Base-by-base conservation (phyloP, 2,888 invertebrate genomes). In the Nomada fabriciana region DNA sequence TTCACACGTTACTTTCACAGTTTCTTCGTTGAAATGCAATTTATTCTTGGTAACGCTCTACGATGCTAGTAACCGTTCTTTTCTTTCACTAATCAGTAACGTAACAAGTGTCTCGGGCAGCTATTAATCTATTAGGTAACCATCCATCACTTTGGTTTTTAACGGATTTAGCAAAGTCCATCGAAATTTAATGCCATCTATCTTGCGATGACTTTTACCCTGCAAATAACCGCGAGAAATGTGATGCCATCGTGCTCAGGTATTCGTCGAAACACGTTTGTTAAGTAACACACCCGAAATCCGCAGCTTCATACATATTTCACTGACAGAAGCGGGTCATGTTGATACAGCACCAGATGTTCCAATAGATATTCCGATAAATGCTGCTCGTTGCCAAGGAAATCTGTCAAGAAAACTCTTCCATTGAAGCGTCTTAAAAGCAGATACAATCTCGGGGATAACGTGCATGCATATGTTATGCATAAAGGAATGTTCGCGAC, bases 301-400 rank as follows among this genome's bases (percentile, higher is more conserved):
- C 74, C 79, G 65, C 59, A 72, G 64, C 70, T 75, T 74, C 69
- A 60, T 53, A 29, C 63, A 68, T 86, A 85, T 82, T 88, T 86
- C 68, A 61, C 74, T 79, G 85, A 89, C 90, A 89, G 89, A 90
- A 90, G 81, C 76, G 75, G 86, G 86, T 89, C 87, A 84, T 80
- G 82, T 84, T 88, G 87, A 89, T 90, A 85, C 83, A 82, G 43
- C 63, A 76, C 59, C 82, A 78, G 85, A 88, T 86, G 82, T 76
- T 79, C 71, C 77, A 76, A 80, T 83, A 80, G 83, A 85, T 80
- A 73, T 76, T 74, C 73, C 82, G 84, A 88, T 88, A 88, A 85
- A 83, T 76, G 76, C 83, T 75, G 68, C 71, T 86, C 88, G 70
- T 68, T 83, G 76, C 60, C 67, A 63, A 55, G 67, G 60, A 84